Conservation (phyloP, 2,797 vertebrate genomes). For the Sebastes hubbsi region DNA sequence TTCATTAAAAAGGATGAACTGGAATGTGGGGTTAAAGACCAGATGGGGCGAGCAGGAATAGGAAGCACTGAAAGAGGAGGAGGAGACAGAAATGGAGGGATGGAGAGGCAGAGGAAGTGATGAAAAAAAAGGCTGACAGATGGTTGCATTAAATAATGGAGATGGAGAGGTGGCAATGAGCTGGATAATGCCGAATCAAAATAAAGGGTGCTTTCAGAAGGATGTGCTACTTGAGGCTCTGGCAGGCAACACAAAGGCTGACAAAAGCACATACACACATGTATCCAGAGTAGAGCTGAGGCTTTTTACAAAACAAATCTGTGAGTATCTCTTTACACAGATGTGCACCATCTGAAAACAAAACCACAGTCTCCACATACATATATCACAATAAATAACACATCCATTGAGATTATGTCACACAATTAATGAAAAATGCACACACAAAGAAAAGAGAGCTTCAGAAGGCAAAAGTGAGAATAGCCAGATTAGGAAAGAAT, state of each 20-base stretch:
- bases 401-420: not conserved
- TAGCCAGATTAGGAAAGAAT: not conserved
- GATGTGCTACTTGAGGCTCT: conserved; percentile 25
- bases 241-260: conserved; percentile 2
- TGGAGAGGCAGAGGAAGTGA: conserved; percentile 30
- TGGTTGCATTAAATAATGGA: conserved; percentile 62
- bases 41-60: conserved; percentile 73
- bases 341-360: not conserved
- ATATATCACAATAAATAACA: not conserved
- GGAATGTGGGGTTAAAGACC: conserved; percentile 70
- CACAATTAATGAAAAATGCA: not conserved
- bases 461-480: not conserved
- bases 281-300: not conserved
- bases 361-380: not conserved
- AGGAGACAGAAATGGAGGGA: conserved; percentile 31
- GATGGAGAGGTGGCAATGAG: conserved; percentile 52
- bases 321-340: not conserved
- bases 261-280: not conserved
- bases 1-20: conserved; percentile 61
- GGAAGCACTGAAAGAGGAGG: conserved; percentile 51
- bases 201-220: conserved; percentile 34
- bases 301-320: not conserved
- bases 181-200: conserved; percentile 45
- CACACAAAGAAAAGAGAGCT: not conserved
- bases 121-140: conserved; percentile 51